Evolutionary conservation across 2,888 invertebrate genomes (phyloP).

Genomic region (Apamea epomidion): DNA sequence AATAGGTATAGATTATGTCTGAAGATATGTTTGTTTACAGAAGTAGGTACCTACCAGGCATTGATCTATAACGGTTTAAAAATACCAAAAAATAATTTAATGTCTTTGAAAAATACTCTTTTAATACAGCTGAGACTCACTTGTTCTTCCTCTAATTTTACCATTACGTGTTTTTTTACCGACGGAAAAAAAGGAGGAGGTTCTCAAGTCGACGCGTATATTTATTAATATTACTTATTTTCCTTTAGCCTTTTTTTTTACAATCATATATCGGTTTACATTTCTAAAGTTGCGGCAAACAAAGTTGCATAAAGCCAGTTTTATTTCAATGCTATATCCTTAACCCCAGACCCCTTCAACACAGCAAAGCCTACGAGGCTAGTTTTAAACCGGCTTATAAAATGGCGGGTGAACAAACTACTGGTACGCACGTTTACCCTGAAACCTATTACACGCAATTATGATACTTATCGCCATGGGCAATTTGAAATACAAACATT

Average conservation of each 20-base stretch:
- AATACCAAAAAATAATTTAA: too few relatives aligned
- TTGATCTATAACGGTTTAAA: too few relatives aligned
- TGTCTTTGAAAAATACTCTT: too few relatives aligned
- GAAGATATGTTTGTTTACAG: too few relatives aligned
- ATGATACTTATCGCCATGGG: slow-evolving; percentile 1
- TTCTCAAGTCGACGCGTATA: too few relatives aligned
- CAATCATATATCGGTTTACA: background rate
- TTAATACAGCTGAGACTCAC: too few relatives aligned
- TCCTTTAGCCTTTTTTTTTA: background rate
- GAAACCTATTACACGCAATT: slow-evolving; percentile 21
- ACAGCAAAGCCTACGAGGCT: background rate
- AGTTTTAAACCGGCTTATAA: slow-evolving; percentile 41
- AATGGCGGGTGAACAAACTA: slow-evolving; percentile 31
- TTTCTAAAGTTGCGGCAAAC: background rate
- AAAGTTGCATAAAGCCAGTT: background rate
- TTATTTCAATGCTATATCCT: slow-evolving; percentile 18
- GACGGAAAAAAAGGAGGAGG: too few relatives aligned
- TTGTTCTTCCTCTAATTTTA: too few relatives aligned
- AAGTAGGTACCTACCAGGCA: too few relatives aligned
- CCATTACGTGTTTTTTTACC: too few relatives aligned
- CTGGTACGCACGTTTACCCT: slow-evolving; percentile 16
- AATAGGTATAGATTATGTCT: too few relatives aligned
- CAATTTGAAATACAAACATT: slow-evolving; percentile 31
- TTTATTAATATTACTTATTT: too few relatives aligned
- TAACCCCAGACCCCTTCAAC: slow-evolving; percentile 23